phyloP scores from a whole-genome alignment of 2,113 vertebrate genomes.

The Tupaia tana region DNA sequence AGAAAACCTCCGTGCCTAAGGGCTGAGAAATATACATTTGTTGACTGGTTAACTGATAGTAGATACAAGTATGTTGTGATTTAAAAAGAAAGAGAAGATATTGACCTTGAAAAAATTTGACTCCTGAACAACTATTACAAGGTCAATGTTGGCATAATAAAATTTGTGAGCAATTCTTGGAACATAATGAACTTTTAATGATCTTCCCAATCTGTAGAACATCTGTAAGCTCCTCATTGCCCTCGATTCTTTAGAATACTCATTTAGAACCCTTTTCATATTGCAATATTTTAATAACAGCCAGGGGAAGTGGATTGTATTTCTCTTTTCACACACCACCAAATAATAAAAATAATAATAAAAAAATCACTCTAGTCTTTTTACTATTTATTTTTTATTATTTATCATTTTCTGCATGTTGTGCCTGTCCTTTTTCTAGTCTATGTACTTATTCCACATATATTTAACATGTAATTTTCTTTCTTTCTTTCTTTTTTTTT shows the following conservation, averaged over 20 bases:
- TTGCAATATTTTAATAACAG: not conserved
- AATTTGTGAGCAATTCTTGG: not conserved
- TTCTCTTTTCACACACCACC: not conserved
- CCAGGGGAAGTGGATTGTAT: not conserved
- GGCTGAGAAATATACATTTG: not conserved
- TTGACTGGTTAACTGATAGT: not conserved
- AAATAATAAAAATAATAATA: not conserved
- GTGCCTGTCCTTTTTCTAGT: not conserved
- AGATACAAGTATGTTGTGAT: not conserved
- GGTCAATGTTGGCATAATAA: not conserved
- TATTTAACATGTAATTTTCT: not conserved
- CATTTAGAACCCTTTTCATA: not conserved
- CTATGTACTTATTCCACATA: not conserved
- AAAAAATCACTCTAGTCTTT: not conserved
- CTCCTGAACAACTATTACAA: not conserved
- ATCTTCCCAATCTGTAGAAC: not conserved
- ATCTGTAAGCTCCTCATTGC: not conserved
- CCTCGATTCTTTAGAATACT: not conserved
- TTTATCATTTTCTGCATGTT: not conserved
- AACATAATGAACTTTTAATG: not conserved
- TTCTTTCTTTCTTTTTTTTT: too few relatives aligned
- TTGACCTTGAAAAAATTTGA: not conserved
- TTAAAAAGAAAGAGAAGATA: not conserved
- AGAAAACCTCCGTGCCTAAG: not conserved
- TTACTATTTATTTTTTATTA: not conserved